Base-by-base conservation (phyloP, 2,113 vertebrate species). In the Ondatra zibethicus region DNA sequence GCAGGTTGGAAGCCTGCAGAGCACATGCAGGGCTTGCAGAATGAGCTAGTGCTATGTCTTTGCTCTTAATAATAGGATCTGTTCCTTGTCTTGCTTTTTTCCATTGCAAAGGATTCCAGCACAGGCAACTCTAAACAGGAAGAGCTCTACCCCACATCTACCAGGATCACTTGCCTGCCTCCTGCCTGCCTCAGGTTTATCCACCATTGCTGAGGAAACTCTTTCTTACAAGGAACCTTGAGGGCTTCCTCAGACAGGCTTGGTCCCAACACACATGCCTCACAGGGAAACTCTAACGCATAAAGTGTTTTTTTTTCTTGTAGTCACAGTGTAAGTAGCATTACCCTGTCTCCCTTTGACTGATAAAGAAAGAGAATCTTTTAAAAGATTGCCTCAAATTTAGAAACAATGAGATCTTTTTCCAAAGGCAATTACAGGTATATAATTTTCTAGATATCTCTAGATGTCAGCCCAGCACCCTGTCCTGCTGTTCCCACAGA, bases 261-360 rank as follows among this genome's bases (percentile, higher is more conserved):
- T 75, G 5, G 5, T 29, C 3, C 47, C 23, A 2, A 5, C 13
- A 29, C 8, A 29, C 1, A 17, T 10, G 27, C 1, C 19, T 47
- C 75, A 10, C 5, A 10, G 21, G 33, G 3, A 16, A 61, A 14
- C 9, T 27, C 3, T 29, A 1, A 33, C 13, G 2, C 31, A 63
- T 45, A 39, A 12, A 63, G 12, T 5, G 7, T 33, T 84, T 65
- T 33, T 84, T 65, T 4, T 29, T 58, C 58, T 63, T 31, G 27
- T 42, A 42, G 58, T 63, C 4, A 63, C n/a, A 5, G 11, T 39
- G 1, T 42, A 42, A 84, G 7, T 84, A 84, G 80, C 80, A 63
- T 61, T 25, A 29, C 23, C 80, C 16, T 17, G 21, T 14, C n/a
- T 42, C 42, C 3, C n/a, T 45, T 47, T 86, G 42, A 86, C 29